phyloP scores from a whole-genome alignment of 2,888 invertebrate genomes.

The Alsophila aescularia region DNA sequence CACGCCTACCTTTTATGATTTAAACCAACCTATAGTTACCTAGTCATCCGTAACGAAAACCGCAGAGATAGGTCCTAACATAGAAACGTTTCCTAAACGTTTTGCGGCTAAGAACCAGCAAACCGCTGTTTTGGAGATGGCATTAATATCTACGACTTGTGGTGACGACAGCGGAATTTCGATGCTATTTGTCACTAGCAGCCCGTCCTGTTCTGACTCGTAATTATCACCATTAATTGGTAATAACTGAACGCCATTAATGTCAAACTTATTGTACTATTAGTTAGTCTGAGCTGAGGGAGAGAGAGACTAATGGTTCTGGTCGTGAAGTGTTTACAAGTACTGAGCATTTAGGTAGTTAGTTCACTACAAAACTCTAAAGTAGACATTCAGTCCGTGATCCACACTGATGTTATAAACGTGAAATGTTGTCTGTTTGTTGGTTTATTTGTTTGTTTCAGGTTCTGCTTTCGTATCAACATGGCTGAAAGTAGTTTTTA shows the following conservation, averaged over 20 bases:
- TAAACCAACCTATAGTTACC: not conserved
- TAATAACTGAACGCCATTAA: conserved; percentile 4
- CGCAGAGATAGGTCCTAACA: not conserved
- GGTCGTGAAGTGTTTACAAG: not conserved
- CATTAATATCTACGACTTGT: conserved; percentile 17
- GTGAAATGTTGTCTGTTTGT: too few relatives aligned
- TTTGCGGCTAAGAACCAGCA: conserved; percentile 10
- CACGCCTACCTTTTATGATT: too few relatives aligned
- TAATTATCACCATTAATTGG: conserved; percentile 18
- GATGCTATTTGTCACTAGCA: conserved; percentile 12
- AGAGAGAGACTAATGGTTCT: too few relatives aligned
- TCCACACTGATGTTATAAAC: too few relatives aligned
- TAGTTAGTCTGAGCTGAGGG: too few relatives aligned
- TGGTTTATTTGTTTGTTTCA: too few relatives aligned
- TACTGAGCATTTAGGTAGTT: too few relatives aligned
- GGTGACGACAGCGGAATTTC: conserved; percentile 3
- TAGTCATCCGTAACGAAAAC: conserved; percentile 4
- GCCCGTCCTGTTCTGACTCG: not conserved
- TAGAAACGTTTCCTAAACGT: conserved; percentile 10
- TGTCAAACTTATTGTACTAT: not conserved
- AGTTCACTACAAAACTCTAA: too few relatives aligned
- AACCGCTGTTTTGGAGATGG: conserved; percentile 13
- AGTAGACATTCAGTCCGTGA: too few relatives aligned
- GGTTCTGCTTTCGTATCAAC: too few relatives aligned
- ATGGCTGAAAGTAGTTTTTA: too few relatives aligned